Evolutionary conservation across 1,140 invertebrate species (phyloP).

Genomic region (Atta colombica): DNA sequence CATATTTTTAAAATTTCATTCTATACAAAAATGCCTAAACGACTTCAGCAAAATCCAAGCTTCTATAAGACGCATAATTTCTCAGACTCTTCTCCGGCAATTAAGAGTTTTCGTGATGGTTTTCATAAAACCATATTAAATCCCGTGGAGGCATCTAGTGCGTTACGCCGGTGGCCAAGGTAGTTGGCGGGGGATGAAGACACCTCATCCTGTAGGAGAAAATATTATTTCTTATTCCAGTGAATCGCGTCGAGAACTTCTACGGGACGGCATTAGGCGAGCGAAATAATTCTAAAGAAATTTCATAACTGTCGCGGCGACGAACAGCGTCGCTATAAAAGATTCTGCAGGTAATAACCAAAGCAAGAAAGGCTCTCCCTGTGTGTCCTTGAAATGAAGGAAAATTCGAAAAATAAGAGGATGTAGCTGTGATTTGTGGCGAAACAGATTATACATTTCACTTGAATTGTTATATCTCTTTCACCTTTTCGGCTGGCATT

Average conservation of each 20-base stretch:
- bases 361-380: constrained; percentile 75
- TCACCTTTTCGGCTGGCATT: not conserved
- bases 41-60: not conserved
- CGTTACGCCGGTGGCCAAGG: not conserved
- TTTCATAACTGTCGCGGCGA: constrained; percentile 84
- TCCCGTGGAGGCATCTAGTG: constrained; percentile 65
- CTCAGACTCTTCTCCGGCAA: constrained; percentile 73
- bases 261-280: constrained; percentile 75
- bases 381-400: constrained; percentile 37
- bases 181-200: constrained; percentile 10
- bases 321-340: constrained; percentile 71
- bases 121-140: constrained; percentile 84
- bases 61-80: constrained; percentile 78
- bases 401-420: constrained; percentile 52
- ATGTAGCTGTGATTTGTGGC: constrained; percentile 71
- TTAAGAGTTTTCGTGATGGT: constrained; percentile 82
- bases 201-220: constrained; percentile 61
- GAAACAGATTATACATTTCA: constrained; percentile 46
- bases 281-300: constrained; percentile 85
- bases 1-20: not conserved
- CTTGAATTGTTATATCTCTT: constrained; percentile 2
- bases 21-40: not conserved
- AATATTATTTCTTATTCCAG: constrained; percentile 84
- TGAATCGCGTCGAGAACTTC: constrained; percentile 62
- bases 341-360: constrained; percentile 74